Base-by-base conservation (phyloP, 2,888 invertebrate species). In the Smittia aterrima region DNA sequence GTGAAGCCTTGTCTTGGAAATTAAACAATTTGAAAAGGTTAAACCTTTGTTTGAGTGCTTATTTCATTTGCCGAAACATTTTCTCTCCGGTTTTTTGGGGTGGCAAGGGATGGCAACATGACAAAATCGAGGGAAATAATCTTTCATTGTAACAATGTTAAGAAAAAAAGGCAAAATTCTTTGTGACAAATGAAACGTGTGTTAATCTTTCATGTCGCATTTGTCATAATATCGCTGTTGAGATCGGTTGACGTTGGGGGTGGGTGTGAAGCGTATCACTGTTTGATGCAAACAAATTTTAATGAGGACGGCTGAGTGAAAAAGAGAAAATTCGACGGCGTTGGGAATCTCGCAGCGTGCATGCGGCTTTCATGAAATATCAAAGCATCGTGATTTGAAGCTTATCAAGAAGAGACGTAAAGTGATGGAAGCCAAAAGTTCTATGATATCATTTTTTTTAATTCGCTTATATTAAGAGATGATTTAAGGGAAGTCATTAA, bases 191-290 rank as follows among this genome's bases (percentile, higher is more conserved):
- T 53, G 53, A 70, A 70, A 70, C 40, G 68, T 53, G 25, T 40
- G 25, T 70, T 70, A 70, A 70, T 70, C 68, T 70, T 70, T 53
- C 47, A 53, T 53, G 53, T 70, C 68, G 24, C 53, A 53, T 53
- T 53, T 70, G 68, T 53, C 47, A 53, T 22, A 70, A 70, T 47
- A 53, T 25, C 40, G n/a, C 11, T n/a, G n/a, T 2, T 40, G 24
- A 66, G 20, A 66, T 24, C 27, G 20, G 66, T 6, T 25, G 22
- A n/a, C 40, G 66, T 1, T 67, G n/a, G n/a, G n/a, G n/a, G n/a
- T n/a, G n/a, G n/a, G n/a, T n/a, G n/a, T n/a, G n/a, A n/a, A n/a
- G n/a, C n/a, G n/a, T n/a, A n/a, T n/a, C n/a, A n/a, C n/a, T n/a
- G 67, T 16, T 58, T n/a, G 16, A 47, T 2, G 41, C 38, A 40